A percentile compares a stretch with the other conserved stretches of the same genome.
Evolutionary conservation across 2,113 vertebrate genomes (phyloP).

Genomic region (Lasiurus borealis): DNA sequence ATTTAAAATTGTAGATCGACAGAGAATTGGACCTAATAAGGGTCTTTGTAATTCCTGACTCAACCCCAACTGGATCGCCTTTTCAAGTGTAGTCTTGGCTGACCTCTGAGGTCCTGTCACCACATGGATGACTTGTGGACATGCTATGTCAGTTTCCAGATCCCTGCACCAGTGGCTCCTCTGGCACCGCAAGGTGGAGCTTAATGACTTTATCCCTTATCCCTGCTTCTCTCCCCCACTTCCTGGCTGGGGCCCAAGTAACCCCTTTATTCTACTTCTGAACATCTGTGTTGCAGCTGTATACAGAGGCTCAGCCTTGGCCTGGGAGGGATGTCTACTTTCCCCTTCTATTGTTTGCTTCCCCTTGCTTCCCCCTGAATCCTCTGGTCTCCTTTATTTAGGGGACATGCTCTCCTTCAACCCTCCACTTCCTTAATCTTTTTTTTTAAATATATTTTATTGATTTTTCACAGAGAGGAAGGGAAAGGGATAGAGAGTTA

Average conservation of each 20-base stretch:
- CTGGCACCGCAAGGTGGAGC: not conserved
- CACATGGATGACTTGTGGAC: not conserved
- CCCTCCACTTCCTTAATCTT: not conserved
- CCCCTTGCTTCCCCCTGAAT: not conserved
- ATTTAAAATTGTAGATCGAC: not conserved
- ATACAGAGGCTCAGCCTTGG: constrained; percentile 31
- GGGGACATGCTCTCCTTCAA: not conserved
- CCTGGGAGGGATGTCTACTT: not conserved
- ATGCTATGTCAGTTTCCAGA: not conserved
- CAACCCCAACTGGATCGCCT: not conserved
- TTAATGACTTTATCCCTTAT: not conserved
- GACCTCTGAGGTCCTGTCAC: not conserved
- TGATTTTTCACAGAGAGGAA: no score
- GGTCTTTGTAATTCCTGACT: not conserved
- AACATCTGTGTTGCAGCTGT: constrained; percentile 48
- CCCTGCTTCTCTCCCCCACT: not conserved
- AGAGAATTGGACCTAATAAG: not conserved
- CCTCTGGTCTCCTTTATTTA: constrained; percentile 6
- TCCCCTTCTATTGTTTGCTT: not conserved
- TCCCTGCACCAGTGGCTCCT: not conserved
- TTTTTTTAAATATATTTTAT: no score
- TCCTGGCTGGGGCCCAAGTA: not conserved
- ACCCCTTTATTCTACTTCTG: not conserved
- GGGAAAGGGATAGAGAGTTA: no score
- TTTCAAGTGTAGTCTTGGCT: not conserved